These are phyloP conservation scores for Vannuccia rotundouncinata DNA, from an alignment of 2,888 invertebrate genomes.

Conservation along the genomic window DNA sequence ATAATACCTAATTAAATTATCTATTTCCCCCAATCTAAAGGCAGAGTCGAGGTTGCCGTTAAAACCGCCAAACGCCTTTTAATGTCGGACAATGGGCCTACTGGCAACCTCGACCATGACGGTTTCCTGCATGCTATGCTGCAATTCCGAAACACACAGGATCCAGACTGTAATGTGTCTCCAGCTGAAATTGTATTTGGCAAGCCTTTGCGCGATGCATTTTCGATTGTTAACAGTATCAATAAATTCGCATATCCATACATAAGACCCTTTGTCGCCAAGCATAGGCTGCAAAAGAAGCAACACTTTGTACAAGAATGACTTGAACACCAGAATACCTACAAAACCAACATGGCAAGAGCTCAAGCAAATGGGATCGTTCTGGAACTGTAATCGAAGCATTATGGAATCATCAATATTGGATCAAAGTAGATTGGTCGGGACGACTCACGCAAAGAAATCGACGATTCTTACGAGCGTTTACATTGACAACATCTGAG, in stretches of 20 bases:
- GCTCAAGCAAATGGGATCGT: constrained; percentile 41
- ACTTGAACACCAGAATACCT: constrained; percentile 40
- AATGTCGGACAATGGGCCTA: constrained; percentile 40
- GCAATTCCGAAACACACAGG: constrained; percentile 41
- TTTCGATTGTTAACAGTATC: constrained; percentile 4
- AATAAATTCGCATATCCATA: constrained; percentile 22
- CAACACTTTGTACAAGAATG: constrained; percentile 32
- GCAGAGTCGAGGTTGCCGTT: constrained; percentile 42
- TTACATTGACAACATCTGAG: background rate
- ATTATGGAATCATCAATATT: constrained; percentile 6
- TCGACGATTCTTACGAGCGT: background rate
- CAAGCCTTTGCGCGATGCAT: constrained; percentile 20
- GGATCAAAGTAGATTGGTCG: constrained; percentile 20
- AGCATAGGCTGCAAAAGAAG: constrained; percentile 21
- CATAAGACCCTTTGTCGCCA: constrained; percentile 25
- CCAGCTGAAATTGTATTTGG: constrained; percentile 43
- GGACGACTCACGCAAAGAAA: background rate
- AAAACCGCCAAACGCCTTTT: constrained; percentile 43
- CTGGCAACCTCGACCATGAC: constrained; percentile 40
- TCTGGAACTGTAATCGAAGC: constrained; percentile 8
- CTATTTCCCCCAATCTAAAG: constrained; percentile 41
- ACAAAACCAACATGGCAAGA: constrained; percentile 40
- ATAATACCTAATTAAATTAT: too few relatives aligned
- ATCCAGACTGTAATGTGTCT: constrained; percentile 42
- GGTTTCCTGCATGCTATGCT: constrained; percentile 42